phyloP scores from a whole-genome alignment of 2,113 vertebrate genomes.

The Sylvia atricapilla region DNA sequence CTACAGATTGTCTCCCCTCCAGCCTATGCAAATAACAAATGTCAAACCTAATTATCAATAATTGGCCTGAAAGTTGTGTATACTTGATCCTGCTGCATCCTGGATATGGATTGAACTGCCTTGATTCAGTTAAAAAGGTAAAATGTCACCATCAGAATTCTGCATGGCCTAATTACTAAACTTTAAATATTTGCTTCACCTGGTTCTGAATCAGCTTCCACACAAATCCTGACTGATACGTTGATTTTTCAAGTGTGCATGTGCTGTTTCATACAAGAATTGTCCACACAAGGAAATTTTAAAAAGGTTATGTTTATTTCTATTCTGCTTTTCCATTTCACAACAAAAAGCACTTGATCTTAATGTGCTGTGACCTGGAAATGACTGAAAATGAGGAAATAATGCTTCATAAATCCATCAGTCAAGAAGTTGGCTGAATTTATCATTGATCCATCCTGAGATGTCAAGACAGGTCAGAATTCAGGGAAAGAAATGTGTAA shows the following conservation, averaged over 20 bases:
- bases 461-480: background rate
- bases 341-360: background rate
- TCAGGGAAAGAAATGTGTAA: background rate
- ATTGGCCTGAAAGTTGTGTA: background rate
- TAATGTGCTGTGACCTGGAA: background rate
- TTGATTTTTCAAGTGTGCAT: background rate
- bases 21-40: background rate
- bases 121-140: background rate
- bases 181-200: background rate
- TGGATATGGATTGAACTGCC: background rate
- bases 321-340: background rate
- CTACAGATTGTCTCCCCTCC: background rate
- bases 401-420: background rate
- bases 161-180: background rate
- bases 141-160: background rate
- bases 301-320: background rate
- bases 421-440: background rate
- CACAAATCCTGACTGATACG: rapidly evolving
- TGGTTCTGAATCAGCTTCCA: background rate
- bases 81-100: background rate
- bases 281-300: background rate
- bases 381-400: background rate
- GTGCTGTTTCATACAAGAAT: background rate
- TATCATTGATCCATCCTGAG: background rate
- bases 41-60: background rate